A percentile compares a stretch with the other conserved stretches of the same genome.
These are phyloP conservation scores for Hydroisotoma schaefferi DNA, from an alignment of 2,888 invertebrate genomes.

Conservation along the genomic window DNA sequence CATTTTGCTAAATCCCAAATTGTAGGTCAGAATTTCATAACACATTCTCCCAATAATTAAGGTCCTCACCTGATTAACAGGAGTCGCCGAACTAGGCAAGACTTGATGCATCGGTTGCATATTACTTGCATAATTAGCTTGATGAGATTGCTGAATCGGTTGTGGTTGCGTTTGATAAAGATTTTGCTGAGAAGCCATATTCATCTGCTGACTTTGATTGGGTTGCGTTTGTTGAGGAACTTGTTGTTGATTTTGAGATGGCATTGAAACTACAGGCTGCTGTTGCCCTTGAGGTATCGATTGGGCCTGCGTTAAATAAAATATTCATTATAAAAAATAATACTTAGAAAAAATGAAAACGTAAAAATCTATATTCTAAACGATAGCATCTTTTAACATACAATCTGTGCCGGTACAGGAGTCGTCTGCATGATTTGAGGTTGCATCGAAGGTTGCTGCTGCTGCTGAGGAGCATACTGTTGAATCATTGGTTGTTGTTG, in stretches of 20 bases:
- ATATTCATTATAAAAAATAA: too few relatives aligned
- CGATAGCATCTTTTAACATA: neutral
- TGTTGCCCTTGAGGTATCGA: slow-evolving; percentile 19
- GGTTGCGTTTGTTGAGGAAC: slow-evolving; percentile 57
- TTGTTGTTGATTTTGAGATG: slow-evolving; percentile 52
- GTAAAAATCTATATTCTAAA: too few relatives aligned
- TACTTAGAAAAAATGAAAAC: too few relatives aligned
- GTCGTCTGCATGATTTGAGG: slow-evolving; percentile 47
- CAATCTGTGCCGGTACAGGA: neutral
- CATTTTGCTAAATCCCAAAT: too few relatives aligned
- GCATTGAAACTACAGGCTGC: slow-evolving; percentile 54
- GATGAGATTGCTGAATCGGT: slow-evolving; percentile 57
- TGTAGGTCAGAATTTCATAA: too few relatives aligned
- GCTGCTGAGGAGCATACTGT: slow-evolving; percentile 51
- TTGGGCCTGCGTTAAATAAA: neutral
- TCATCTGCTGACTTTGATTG: slow-evolving; percentile 53
- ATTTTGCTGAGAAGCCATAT: slow-evolving; percentile 53
- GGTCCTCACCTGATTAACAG: slow-evolving; percentile 22
- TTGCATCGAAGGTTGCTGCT: slow-evolving; percentile 51
- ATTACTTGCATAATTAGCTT: slow-evolving; percentile 26
- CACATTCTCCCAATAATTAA: neutral
- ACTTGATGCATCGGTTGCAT: slow-evolving; percentile 31
- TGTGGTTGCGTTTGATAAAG: slow-evolving; percentile 58
- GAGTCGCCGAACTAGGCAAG: slow-evolving; percentile 20
- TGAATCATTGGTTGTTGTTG: slow-evolving; percentile 33